Conservation (phyloP, 1,140 invertebrate genomes). For the Goniozus legneri region DNA sequence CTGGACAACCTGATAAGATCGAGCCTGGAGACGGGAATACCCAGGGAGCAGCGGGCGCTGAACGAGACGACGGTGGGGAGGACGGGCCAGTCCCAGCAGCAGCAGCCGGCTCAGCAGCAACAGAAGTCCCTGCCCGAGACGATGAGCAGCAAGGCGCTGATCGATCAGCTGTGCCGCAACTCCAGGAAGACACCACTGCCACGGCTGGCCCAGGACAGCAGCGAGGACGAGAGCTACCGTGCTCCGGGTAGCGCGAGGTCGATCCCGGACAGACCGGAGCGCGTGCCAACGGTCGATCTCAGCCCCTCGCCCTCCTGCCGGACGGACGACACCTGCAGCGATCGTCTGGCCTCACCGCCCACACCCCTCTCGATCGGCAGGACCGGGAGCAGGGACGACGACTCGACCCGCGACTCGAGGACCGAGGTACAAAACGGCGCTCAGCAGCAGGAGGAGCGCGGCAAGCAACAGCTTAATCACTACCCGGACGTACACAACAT, state of each 20-base stretch:
- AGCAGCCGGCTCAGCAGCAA: conserved; percentile 28
- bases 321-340: conserved; percentile 40
- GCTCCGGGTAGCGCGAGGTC: conserved; percentile 22
- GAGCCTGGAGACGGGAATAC: conserved; percentile 65
- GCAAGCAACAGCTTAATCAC: conserved; percentile 38
- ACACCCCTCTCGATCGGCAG: conserved; percentile 41
- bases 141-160: conserved; percentile 62
- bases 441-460: conserved; percentile 27
- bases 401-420: conserved; percentile 37
- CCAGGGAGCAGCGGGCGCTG: conserved; percentile 40
- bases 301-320: conserved; percentile 48
- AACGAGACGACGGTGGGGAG: conserved; percentile 30
- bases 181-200: conserved; percentile 58
- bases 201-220: conserved; percentile 43
- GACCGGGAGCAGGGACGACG: conserved; percentile 42
- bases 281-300: conserved; percentile 49
- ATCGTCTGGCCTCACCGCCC: conserved; percentile 45
- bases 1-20: conserved; percentile 78
- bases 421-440: conserved; percentile 36
- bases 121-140: conserved; percentile 46
- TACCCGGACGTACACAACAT: conserved; percentile 51
- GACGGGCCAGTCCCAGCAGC: conserved; percentile 28
- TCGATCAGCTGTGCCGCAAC: conserved; percentile 69
- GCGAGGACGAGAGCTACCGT: conserved; percentile 48
- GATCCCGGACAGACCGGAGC: conserved; percentile 45